Evolutionary conservation across 2,113 vertebrate genomes (phyloP).

Genomic region (Cepphus grylle): DNA sequence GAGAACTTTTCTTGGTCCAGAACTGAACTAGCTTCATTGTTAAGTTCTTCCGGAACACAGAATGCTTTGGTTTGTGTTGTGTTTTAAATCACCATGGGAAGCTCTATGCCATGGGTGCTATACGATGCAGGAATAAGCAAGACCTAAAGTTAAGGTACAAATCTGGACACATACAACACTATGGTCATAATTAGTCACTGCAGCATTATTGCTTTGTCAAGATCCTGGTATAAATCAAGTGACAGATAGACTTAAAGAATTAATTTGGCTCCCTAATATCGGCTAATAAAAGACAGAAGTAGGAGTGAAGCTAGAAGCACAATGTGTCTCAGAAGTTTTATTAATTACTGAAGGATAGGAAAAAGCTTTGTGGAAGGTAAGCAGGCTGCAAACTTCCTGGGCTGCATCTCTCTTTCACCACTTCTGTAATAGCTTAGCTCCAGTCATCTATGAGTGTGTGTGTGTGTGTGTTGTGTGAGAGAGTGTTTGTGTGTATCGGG

Average conservation of each 20-base stretch:
- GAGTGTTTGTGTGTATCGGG: no score
- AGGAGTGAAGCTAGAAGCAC: not conserved
- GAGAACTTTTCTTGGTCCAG: not conserved
- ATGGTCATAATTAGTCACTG: not conserved
- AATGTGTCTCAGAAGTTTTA: not conserved
- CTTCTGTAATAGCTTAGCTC: not conserved
- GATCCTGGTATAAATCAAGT: not conserved
- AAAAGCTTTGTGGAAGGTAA: not conserved
- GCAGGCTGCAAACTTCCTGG: not conserved
- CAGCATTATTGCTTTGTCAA: not conserved
- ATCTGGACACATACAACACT: not conserved
- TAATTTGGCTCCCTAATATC: not conserved
- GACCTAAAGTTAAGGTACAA: not conserved
- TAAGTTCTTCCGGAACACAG: not conserved
- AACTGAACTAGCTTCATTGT: not conserved
- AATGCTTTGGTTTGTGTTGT: not conserved
- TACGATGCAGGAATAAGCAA: not conserved
- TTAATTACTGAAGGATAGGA: not conserved
- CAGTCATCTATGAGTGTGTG: accelerated
- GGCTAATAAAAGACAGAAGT: not conserved
- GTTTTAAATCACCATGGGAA: not conserved
- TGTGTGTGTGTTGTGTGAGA: not conserved
- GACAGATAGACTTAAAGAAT: not conserved
- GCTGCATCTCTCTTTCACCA: not conserved
- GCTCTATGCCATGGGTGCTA: not conserved